Base-by-base conservation (phyloP, 2,113 vertebrate genomes). In the Corythornis madagascariensis region DNA sequence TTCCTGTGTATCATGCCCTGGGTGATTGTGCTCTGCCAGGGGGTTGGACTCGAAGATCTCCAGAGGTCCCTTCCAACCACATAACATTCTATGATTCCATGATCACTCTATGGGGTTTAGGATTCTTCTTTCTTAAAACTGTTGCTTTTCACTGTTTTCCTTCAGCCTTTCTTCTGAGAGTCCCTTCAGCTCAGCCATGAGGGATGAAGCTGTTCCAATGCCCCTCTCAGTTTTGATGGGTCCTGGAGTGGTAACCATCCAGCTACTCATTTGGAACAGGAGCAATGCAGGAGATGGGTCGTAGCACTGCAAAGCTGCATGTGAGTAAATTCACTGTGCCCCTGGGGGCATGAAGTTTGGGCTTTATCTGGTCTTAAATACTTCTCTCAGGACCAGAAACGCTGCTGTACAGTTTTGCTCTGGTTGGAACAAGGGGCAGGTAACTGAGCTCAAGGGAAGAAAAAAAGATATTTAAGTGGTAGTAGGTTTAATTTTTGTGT, bases 181-280 rank as follows among this genome's bases (percentile, higher is more conserved):
- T 56, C 42, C 33, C 38, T 9, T 21, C 45, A 17, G 63, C 50
- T 52, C 1, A 25, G 75, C 64, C 22, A 43, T 10, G 63, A 40
- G 8, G 1, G 6, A 19, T 5, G 21, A n/a, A 52, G 63, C 67
- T 38, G 28, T 6, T 28, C 19, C 5, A 48, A 8, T 1, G 2
- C 25, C 1, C 1, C 2, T 1, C 10, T 26, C 2, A 6, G 60
- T 16, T 40, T 45, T 38, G 53, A 9, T 35, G 1, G 4, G 40
- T 31, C 19, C 33, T 56, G 1, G n/a, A 6, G 40, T 7, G 29
- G 33, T 33, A 4, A 50, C 15, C 26, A 15, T 4, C 57, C 63
- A 14, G 0, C 13, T 28, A 4, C 4, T 56, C 16, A 1, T 22
- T 11, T 4, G 43, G 28, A 71, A 9, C 6, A 1, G 28, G 47